Percentiles rank a stretch among this genome's conserved stretches.
Evolutionary conservation across 2,113 vertebrate species (phyloP).

Genomic region (Datnioides undecimradiatus): DNA sequence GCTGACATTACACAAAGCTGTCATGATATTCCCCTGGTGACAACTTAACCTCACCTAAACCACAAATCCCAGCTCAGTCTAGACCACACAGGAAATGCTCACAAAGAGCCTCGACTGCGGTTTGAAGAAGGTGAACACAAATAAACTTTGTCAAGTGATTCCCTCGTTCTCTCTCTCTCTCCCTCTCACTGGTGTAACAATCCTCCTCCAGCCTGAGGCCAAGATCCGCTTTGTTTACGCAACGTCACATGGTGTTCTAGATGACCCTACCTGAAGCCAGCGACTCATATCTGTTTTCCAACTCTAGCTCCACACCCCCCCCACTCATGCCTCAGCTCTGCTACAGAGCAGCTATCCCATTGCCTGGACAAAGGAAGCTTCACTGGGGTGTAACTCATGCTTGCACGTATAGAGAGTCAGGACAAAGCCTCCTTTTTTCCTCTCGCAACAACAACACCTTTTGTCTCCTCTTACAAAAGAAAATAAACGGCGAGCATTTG

Average conservation of each 20-base stretch:
- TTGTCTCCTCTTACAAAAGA: slow-evolving; percentile 69
- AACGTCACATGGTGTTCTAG: slow-evolving; percentile 47
- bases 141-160: slow-evolving; percentile 65
- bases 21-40: slow-evolving; percentile 10
- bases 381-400: slow-evolving; percentile 73
- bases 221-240: slow-evolving; percentile 65
- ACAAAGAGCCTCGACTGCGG: slow-evolving; percentile 51
- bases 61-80: slow-evolving; percentile 63
- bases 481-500: slow-evolving; percentile 47
- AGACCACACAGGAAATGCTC: slow-evolving; percentile 58
- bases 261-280: slow-evolving; percentile 69
- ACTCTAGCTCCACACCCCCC: slow-evolving; percentile 20
- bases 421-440: slow-evolving; percentile 73
- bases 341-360: slow-evolving; percentile 56
- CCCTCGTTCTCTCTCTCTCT: slow-evolving; percentile 46
- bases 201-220: slow-evolving; percentile 56
- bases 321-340: slow-evolving; percentile 42
- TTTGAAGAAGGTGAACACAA: slow-evolving; percentile 60
- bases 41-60: slow-evolving; percentile 40
- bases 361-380: slow-evolving; percentile 71
- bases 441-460: slow-evolving; percentile 66
- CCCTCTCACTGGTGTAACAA: slow-evolving; percentile 39
- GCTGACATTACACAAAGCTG: neutral
- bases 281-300: slow-evolving; percentile 62
- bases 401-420: slow-evolving; percentile 60